These are phyloP conservation scores for Plutella xylostella DNA, from an alignment of 2,888 invertebrate species.

Conservation along the genomic window DNA sequence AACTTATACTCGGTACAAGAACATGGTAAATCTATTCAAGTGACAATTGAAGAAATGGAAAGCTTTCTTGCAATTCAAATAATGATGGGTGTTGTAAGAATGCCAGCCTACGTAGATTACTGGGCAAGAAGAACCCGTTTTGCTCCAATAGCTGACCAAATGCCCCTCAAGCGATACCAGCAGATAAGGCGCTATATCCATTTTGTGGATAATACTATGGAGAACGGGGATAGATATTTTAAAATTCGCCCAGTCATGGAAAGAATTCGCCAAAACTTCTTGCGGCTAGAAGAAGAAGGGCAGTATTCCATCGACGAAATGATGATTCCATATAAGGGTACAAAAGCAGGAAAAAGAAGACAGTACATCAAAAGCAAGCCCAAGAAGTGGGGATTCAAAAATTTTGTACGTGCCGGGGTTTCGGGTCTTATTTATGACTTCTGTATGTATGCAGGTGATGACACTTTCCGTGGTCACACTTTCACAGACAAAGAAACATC, in stretches of 20 bases:
- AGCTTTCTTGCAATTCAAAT: slow-evolving; percentile 17
- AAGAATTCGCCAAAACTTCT: slow-evolving; percentile 21
- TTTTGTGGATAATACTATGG: not conserved
- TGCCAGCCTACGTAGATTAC: slow-evolving; percentile 17
- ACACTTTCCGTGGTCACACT: slow-evolving; percentile 16
- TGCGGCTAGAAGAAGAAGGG: slow-evolving; percentile 19
- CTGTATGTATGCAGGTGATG: slow-evolving; percentile 20
- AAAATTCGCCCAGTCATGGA: slow-evolving; percentile 25
- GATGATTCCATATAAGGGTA: slow-evolving; percentile 32
- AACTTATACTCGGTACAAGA: slow-evolving; percentile 9
- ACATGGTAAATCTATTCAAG: slow-evolving; percentile 14
- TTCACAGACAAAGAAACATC: slow-evolving; percentile 20
- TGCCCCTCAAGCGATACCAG: slow-evolving; percentile 16
- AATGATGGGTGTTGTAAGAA: slow-evolving; percentile 15
- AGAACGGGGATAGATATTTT: slow-evolving; percentile 15
- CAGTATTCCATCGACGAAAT: slow-evolving; percentile 29
- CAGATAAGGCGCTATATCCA: slow-evolving; percentile 11
- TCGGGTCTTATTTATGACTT: slow-evolving; percentile 27
- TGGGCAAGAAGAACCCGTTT: slow-evolving; percentile 13
- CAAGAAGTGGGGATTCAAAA: slow-evolving; percentile 33
- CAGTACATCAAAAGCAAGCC: slow-evolving; percentile 34
- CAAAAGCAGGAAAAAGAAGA: slow-evolving; percentile 25
- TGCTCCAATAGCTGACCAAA: slow-evolving; percentile 13
- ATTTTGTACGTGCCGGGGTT: slow-evolving; percentile 28
- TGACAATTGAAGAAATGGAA: slow-evolving; percentile 13